Evolutionary conservation across 1,140 invertebrate species (phyloP).

Genomic region (Odontomachus brunneus): DNA sequence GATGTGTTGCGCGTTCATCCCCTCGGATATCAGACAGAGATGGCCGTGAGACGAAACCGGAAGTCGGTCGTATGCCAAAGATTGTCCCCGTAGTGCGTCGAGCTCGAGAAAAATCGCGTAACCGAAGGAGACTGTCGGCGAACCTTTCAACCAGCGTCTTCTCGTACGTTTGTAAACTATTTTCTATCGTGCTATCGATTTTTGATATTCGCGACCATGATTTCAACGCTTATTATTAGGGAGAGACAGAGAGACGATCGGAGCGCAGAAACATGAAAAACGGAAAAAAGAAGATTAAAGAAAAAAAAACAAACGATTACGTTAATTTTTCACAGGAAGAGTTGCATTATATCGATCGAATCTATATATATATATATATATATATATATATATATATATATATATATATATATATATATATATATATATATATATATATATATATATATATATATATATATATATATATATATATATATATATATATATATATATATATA

Average conservation of each 20-base stretch:
- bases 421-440: too few species aligned
- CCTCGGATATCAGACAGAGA: slow-evolving; percentile 46
- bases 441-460: too few species aligned
- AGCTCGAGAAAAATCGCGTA: slow-evolving; percentile 18
- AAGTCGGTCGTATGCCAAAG: slow-evolving; percentile 70
- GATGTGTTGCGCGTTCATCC: slow-evolving; percentile 48
- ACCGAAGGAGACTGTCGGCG: not conserved
- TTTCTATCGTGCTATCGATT: slow-evolving; percentile 5
- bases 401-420: too few species aligned
- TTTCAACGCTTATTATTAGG: slow-evolving; percentile 8
- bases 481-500: too few species aligned
- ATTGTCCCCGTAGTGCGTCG: slow-evolving; percentile 52
- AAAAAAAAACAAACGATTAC: not conserved
- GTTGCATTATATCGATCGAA: not conserved
- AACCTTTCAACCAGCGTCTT: slow-evolving; percentile 29
- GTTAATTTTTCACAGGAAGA: not conserved
- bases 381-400: too few species aligned
- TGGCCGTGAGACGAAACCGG: slow-evolving; percentile 17
- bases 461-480: too few species aligned
- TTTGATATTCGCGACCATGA: slow-evolving; percentile 13
- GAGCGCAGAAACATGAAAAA: not conserved
- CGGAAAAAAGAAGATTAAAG: not conserved
- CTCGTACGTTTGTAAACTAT: slow-evolving; percentile 28
- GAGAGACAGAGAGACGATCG: not conserved
- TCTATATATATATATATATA: too few species aligned